Conservation (phyloP, 2,888 invertebrate species). For the Loripinus fragilis region DNA sequence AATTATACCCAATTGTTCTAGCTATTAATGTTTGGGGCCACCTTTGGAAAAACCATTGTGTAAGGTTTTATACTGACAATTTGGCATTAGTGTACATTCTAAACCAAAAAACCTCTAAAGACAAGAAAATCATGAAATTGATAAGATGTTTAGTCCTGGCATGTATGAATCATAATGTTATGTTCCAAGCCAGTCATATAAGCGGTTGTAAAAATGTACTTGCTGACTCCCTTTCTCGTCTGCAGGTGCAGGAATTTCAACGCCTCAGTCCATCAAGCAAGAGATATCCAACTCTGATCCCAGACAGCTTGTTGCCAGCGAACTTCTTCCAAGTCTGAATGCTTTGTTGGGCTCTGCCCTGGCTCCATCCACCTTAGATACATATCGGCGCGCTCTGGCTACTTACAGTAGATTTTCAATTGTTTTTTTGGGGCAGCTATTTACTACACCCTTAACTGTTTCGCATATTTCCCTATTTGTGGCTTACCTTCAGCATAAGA, state of each 20-base stretch:
- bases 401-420: not conserved
- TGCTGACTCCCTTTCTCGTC: slow-evolving; percentile 29
- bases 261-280: not conserved
- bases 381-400: slow-evolving; percentile 16
- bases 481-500: slow-evolving; percentile 17
- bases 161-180: not conserved
- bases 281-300: too few species aligned
- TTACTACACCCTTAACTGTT: not conserved
- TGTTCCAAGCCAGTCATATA: not conserved
- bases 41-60: not conserved
- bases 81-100: not conserved
- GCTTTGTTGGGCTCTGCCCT: slow-evolving; percentile 5
- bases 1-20: not conserved
- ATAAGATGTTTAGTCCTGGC: not conserved
- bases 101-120: not conserved
- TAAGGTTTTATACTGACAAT: too few species aligned
- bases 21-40: not conserved
- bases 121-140: not conserved
- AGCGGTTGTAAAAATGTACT: slow-evolving; percentile 10
- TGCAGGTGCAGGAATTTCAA: slow-evolving; percentile 9
- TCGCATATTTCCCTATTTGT: slow-evolving; percentile 20
- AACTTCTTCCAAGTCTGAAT: slow-evolving; percentile 25
- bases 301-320: slow-evolving; percentile 7
- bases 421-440: not conserved
- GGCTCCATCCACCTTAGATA: slow-evolving; percentile 13